Evolutionary conservation across 2,113 vertebrate species (phyloP).

Genomic region (Prunella himalayana): DNA sequence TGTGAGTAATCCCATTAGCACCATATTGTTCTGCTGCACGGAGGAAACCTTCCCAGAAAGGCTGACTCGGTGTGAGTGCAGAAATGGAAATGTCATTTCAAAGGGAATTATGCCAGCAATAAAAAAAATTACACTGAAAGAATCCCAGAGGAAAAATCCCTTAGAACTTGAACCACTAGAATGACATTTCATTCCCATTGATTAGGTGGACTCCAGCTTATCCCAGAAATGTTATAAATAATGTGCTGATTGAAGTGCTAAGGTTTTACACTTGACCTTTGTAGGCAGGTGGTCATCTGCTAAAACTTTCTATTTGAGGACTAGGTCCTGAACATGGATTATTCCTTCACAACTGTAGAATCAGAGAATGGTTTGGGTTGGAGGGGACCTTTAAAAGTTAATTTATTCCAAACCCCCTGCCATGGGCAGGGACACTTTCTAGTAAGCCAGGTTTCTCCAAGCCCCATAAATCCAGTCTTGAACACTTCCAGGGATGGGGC

Average conservation of each 20-base stretch:
- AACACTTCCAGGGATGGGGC: background rate
- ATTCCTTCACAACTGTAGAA: background rate
- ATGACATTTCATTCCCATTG: background rate
- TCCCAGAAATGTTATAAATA: background rate
- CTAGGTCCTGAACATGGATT: background rate
- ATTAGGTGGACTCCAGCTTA: background rate
- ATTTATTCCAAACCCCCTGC: background rate
- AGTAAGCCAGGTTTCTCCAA: background rate
- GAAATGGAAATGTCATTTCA: background rate
- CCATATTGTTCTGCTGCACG: background rate
- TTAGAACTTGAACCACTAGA: background rate
- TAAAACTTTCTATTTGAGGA: background rate
- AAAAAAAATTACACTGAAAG: background rate
- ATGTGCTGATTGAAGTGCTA: background rate
- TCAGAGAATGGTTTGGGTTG: background rate
- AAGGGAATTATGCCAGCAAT: background rate
- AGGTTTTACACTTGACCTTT: background rate
- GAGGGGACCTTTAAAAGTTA: background rate
- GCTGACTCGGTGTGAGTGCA: background rate
- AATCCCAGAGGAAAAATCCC: background rate
- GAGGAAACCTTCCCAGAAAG: background rate
- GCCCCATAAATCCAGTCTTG: accelerated
- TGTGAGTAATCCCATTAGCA: constrained; percentile 18
- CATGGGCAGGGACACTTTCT: too few species aligned
- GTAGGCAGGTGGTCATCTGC: background rate